A percentile compares a stretch with the other conserved stretches of the same genome.
Conservation (phyloP, 2,797 vertebrate genomes). For the Echiichthys vipera region DNA sequence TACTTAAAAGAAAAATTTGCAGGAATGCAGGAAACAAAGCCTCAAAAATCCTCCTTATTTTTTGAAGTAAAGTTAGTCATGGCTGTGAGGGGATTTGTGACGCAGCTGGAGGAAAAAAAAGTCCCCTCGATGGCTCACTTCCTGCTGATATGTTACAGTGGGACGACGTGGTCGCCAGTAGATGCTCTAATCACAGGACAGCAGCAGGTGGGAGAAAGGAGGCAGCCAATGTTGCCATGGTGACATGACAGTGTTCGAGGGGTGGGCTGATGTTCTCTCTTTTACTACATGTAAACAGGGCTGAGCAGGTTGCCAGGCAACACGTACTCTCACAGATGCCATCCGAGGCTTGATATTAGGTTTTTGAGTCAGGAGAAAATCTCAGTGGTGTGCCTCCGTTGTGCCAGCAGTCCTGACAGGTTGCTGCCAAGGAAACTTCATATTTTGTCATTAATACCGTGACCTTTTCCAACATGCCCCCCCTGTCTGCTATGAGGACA, state of each 20-base stretch:
- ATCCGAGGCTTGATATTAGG: background rate
- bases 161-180: background rate
- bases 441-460: background rate
- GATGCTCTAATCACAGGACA: background rate
- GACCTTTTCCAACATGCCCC: background rate
- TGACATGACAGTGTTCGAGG: slow-evolving; percentile 9
- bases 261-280: slow-evolving; percentile 36
- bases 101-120: background rate
- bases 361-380: slow-evolving; percentile 2
- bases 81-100: background rate
- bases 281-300: slow-evolving; percentile 68
- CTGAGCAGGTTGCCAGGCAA: slow-evolving; percentile 74
- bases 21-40: too few relatives aligned
- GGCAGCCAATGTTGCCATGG: slow-evolving; percentile 19
- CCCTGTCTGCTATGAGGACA: background rate
- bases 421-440: slow-evolving; percentile 1
- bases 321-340: slow-evolving; percentile 43
- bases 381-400: background rate
- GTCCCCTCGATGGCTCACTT: background rate
- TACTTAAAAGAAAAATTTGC: too few relatives aligned
- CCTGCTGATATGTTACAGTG: too few relatives aligned
- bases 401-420: too few relatives aligned
- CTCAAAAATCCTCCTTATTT: too few relatives aligned
- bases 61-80: too few relatives aligned
- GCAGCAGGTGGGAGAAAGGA: background rate